Percentiles rank a stretch among this genome's conserved stretches.
Evolutionary conservation across 2,113 vertebrate species (phyloP).

Genomic region (Hemichromis elongatus): DNA sequence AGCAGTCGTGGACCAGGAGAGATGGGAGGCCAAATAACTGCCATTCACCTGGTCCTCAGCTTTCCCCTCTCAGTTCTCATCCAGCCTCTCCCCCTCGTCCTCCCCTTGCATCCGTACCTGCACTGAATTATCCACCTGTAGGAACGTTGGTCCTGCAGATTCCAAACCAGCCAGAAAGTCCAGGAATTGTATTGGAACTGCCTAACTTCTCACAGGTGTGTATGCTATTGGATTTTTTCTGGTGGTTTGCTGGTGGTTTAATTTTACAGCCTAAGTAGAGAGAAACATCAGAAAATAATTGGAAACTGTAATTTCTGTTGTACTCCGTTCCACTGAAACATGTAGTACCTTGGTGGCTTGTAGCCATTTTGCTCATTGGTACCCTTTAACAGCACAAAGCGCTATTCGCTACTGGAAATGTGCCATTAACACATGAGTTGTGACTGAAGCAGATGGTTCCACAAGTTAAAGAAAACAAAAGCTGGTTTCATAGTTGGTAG

Average conservation of each 20-base stretch:
- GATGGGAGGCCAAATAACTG: conserved; percentile 40
- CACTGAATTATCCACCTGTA: conserved; percentile 59
- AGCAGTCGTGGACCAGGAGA: conserved; percentile 78
- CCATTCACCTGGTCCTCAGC: conserved; percentile 2
- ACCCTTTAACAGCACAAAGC: background rate
- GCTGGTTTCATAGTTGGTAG: background rate
- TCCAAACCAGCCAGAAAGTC: conserved; percentile 80
- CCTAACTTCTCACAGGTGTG: conserved; percentile 93
- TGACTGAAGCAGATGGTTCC: background rate
- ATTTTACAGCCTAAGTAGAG: background rate
- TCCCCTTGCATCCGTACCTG: conserved; percentile 21
- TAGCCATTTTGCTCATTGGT: background rate
- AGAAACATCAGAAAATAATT: background rate
- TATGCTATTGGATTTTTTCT: background rate
- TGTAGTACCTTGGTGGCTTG: background rate
- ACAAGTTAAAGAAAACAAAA: background rate
- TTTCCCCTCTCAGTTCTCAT: conserved; percentile 13
- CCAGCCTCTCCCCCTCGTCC: conserved; percentile 10
- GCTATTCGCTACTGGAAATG: background rate
- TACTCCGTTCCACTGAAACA: background rate
- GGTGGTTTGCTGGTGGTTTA: background rate
- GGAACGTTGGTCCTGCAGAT: conserved; percentile 86
- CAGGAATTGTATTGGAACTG: conserved; percentile 87
- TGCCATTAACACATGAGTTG: background rate
- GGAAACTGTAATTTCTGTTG: background rate